Evolutionary conservation across 1,140 invertebrate species (phyloP), one percentile per base, ranked within the genome.

Genomic region (Nylanderia fulva): DNA sequence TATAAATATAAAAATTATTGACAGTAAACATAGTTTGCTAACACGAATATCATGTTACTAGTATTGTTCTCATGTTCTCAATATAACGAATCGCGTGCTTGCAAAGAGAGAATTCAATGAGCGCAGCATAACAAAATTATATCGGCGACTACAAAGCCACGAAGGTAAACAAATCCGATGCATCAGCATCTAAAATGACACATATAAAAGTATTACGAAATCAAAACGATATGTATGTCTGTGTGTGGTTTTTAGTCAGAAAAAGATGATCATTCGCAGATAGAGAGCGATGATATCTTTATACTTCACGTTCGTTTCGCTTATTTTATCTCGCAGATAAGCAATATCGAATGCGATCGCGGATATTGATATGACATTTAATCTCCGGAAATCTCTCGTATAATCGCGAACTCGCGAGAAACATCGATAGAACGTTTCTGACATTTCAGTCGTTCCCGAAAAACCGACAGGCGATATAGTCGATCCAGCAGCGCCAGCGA

Each of bases 401-500:
- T n/a, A 69, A 56, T 58, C 52, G 77, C 33, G 33, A 18, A 18
- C 54, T 0, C 48, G 64, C 66, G 24, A n/a, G n/a, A 24, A 66
- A 29, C 36, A 18, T 68, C 54, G 52, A 74, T 29, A 83, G 42
- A 84, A 1, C n/a, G 36, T 68, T 54, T 27, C 21, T 54, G 39
- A 56, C 56, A 18, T 90, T 93, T 84, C 85, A 94, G 93, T 77
- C 92, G 93, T 76, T 94, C 92, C 1, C 91, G 92, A 39, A 93
- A 93, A 86, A 86, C 85, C 42, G 92, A 93, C 85, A 88, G 93
- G 76, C 91, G 93, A 75, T 94, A 91, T 82, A 95, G 94, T 56
- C 92, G 94, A 83, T 94, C 93, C 7, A 95, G 94, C 76, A 95
- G 92, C 76, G 92, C 92, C 11, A 95, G 94, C 84, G 94, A 95